Conservation (phyloP, 1,140 invertebrate genomes). For the Drosophila ercepeae region DNA sequence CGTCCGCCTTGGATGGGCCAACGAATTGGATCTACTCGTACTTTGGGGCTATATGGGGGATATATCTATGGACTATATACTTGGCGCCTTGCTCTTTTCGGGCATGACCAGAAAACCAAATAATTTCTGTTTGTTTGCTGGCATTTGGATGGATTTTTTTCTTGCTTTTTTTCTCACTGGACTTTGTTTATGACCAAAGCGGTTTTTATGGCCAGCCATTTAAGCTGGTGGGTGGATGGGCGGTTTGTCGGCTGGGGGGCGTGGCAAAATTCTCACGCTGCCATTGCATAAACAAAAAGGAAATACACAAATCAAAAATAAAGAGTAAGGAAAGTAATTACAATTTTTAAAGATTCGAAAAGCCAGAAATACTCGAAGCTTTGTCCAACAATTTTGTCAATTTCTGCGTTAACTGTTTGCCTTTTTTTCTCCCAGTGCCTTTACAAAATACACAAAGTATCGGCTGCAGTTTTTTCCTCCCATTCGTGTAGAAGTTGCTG, state of each 20-base stretch:
- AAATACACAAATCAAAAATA: conserved; percentile 1
- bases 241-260: conserved; percentile 11
- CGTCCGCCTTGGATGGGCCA: conserved; percentile 11
- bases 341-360: background rate
- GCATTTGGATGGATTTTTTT: conserved; percentile 41
- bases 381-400: background rate
- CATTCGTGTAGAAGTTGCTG: conserved; percentile 1
- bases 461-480: conserved; percentile 8
- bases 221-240: conserved; percentile 2
- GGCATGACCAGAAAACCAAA: conserved; percentile 77
- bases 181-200: conserved; percentile 48
- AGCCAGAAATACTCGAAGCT: background rate
- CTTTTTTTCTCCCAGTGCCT: background rate
- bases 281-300: conserved; percentile 58
- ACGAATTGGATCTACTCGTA: conserved; percentile 27
- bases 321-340: too few species aligned
- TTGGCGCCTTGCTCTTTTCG: conserved; percentile 66
- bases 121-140: conserved; percentile 66
- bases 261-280: conserved; percentile 65
- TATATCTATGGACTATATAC: conserved; percentile 13
- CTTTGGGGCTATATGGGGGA: background rate
- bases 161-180: background rate
- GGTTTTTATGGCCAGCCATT: conserved; percentile 50
- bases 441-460: conserved; percentile 1
- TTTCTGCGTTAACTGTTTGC: background rate